A percentile compares a stretch with the other conserved stretches of the same genome.
Conservation (phyloP, 2,113 vertebrate genomes). For the Pelmatolapia mariae region DNA sequence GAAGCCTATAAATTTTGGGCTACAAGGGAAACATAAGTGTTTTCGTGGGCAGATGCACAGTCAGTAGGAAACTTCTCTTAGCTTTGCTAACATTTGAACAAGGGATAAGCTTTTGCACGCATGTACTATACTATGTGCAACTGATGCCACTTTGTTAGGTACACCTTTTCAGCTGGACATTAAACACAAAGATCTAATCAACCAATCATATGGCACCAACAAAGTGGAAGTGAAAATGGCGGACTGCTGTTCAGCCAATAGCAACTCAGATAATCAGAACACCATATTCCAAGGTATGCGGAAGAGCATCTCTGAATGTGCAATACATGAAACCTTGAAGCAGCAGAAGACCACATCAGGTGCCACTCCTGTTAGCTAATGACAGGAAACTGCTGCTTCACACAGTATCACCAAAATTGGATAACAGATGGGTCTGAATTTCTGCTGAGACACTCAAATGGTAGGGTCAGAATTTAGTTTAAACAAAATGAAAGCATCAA, state of each 20-base stretch:
- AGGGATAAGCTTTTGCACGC: not conserved
- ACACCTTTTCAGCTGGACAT: not conserved
- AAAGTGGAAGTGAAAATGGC: not conserved
- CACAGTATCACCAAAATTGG: too few species aligned
- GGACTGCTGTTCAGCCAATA: not conserved
- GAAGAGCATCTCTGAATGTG: too few species aligned
- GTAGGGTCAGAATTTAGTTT: too few species aligned
- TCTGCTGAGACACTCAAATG: too few species aligned
- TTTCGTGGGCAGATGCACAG: not conserved
- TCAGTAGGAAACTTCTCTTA: not conserved
- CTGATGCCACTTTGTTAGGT: not conserved
- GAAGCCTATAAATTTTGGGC: conserved; percentile 4
- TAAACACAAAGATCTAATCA: not conserved
- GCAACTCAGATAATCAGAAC: not conserved
- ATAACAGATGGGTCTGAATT: too few species aligned
- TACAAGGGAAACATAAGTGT: conserved; percentile 4
- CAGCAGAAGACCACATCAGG: too few species aligned
- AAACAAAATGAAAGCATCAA: too few species aligned
- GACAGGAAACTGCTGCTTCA: too few species aligned
- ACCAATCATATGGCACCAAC: not conserved
- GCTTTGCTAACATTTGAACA: not conserved
- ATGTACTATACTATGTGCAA: not conserved
- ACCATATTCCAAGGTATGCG: not conserved
- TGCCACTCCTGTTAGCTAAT: too few species aligned
- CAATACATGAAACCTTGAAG: too few species aligned